A percentile compares a stretch with the other conserved stretches of the same genome.
Evolutionary conservation across 2,888 invertebrate species (phyloP).

Genomic region (Linyphia triangularis): DNA sequence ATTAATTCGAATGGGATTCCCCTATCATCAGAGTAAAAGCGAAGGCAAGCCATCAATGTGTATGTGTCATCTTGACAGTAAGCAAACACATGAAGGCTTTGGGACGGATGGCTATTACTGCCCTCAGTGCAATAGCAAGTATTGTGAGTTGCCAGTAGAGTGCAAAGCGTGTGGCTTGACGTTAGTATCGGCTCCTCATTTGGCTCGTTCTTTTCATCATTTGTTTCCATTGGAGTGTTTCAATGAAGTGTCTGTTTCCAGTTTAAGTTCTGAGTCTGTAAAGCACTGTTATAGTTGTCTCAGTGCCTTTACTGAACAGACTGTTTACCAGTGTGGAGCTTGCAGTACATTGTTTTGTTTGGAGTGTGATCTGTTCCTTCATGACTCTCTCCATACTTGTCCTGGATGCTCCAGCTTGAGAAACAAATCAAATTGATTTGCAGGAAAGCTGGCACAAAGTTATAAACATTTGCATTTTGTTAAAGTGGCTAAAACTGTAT

Average conservation of each 20-base stretch:
- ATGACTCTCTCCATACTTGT: conserved; percentile 96
- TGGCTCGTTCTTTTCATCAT: conserved; percentile 98
- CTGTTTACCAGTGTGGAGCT: conserved; percentile 88
- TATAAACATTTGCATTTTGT: too few relatives aligned
- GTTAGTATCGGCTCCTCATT: conserved; percentile 97
- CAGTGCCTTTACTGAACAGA: conserved; percentile 77
- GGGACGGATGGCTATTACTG: conserved; percentile 79
- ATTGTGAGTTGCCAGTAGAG: conserved; percentile 98
- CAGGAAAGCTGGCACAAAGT: too few relatives aligned
- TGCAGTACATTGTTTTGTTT: conserved; percentile 92
- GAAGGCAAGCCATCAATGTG: conserved; percentile 88
- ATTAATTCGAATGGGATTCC: conserved; percentile 96
- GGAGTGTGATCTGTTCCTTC: conserved; percentile 96
- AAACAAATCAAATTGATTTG: not conserved
- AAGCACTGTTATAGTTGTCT: conserved; percentile 78
- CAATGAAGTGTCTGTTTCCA: conserved; percentile 87
- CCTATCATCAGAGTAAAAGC: conserved; percentile 86
- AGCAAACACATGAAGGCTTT: conserved; percentile 64
- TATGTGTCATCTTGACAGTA: conserved; percentile 91
- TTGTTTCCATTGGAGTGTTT: conserved; percentile 95
- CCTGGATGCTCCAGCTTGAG: conserved; percentile 89
- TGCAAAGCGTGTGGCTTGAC: conserved; percentile 96
- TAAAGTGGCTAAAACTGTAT: too few relatives aligned
- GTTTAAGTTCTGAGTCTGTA: not conserved
- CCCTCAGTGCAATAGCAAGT: conserved; percentile 95